Evolutionary conservation across 2,113 vertebrate genomes (phyloP), one percentile per base, ranked within the genome.

Genomic region (Charadrius vociferus): DNA sequence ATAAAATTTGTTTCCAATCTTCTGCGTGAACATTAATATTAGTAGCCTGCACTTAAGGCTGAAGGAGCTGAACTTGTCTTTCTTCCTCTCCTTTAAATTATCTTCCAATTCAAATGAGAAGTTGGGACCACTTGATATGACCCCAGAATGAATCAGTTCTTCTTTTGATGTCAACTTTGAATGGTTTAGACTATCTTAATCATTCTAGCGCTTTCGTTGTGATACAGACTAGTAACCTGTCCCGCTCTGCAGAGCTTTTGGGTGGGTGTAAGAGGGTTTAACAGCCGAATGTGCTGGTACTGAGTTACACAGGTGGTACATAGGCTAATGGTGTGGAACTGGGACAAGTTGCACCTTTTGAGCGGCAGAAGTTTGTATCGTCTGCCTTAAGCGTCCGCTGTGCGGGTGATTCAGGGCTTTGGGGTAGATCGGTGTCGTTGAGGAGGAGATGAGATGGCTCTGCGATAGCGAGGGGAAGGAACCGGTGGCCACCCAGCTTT

Each of bases 401-500:
- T 8, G 4, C 0, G 1, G 8, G 29, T 0, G 45, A 1, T 43
- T 41, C 29, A 14, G 22, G 23, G 56, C 27, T 50, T 43, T 59
- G 82, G 78, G 74, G 21, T 53, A 34, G 23, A 3, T 20, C 6
- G 2, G 23, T 36, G 73, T 18, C 59, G 1, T 8, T 68, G 90
- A 2, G 26, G 66, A 1, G 14, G 80, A 10, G 50, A 5, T 3
- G n/a, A 39, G 58, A 2, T 45, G 27, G 4, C 19, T 47, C 70
- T 53, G n/a, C 36, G 34, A 6, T 7, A n/a, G 37, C 61, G 14
- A 20, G 23, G 49, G 29, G 7, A 5, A 27, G 23, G 36, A 37
- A 8, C 32, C 2, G 26, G 17, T 15, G 41, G 41, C 47, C 70
- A 15, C 23, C 21, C 39, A 36, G 14, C 61, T 65, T 52, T 16